Evolutionary conservation across 1,140 invertebrate species (phyloP).

Genomic region (Hetaerina americana): DNA sequence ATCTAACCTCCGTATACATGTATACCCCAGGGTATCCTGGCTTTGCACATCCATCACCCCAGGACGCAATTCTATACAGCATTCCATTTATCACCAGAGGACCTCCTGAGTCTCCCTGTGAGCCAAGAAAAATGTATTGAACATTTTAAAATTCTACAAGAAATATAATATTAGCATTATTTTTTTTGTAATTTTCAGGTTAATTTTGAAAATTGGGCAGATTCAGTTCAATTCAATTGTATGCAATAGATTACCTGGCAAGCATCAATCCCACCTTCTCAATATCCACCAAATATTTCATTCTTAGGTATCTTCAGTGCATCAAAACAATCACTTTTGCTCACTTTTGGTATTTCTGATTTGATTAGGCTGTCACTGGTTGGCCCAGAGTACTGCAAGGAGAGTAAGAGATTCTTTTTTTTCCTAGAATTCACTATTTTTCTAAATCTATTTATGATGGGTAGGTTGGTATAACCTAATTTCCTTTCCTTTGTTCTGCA

Average conservation of each 20-base stretch:
- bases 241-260: too few species aligned
- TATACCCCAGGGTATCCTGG: slow-evolving; percentile 54
- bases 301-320: slow-evolving; percentile 14
- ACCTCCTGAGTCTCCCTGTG: slow-evolving; percentile 43
- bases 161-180: too few species aligned
- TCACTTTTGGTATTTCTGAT: background rate
- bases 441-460: too few species aligned
- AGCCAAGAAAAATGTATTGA: too few species aligned
- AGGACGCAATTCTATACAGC: slow-evolving; percentile 54
- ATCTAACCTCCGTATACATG: slow-evolving; percentile 47
- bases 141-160: too few species aligned
- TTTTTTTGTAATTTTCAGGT: too few species aligned
- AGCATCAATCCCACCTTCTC: background rate
- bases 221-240: too few species aligned
- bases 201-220: too few species aligned
- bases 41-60: slow-evolving; percentile 54
- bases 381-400: background rate
- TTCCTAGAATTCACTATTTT: too few species aligned
- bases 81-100: slow-evolving; percentile 35
- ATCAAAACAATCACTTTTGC: background rate
- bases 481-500: too few species aligned
- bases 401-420: too few species aligned
- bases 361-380: background rate
- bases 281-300: background rate
- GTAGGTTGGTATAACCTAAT: too few species aligned